Evolutionary conservation across 2,113 vertebrate genomes (phyloP).

Genomic region (Psammodynastes pulverulentus): DNA sequence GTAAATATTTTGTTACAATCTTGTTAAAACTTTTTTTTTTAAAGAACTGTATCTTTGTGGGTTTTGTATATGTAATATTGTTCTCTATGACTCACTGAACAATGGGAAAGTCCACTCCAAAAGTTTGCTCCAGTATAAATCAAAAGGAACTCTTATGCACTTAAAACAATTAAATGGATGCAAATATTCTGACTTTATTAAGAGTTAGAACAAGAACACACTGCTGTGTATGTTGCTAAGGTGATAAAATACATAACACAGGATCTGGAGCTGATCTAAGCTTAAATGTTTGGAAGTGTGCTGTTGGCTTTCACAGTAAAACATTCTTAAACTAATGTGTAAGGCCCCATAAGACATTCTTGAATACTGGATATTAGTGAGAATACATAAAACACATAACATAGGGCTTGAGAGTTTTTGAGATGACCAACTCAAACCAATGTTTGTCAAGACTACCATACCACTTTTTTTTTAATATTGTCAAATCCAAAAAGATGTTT

Average conservation of each 20-base stretch:
- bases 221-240: slow-evolving; percentile 10
- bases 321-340: slow-evolving; percentile 5
- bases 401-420: neutral
- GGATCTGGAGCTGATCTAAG: neutral
- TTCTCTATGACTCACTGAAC: slow-evolving; percentile 7
- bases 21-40: neutral
- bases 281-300: neutral
- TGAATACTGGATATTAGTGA: neutral
- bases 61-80: neutral
- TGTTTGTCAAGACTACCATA: neutral
- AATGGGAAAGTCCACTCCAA: neutral
- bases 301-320: neutral
- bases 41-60: neutral
- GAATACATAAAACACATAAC: neutral
- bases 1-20: neutral
- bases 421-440: neutral
- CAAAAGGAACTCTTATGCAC: neutral
- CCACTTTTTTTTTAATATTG: neutral
- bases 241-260: slow-evolving; percentile 1
- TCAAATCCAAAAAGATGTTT: neutral
- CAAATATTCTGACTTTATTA: neutral
- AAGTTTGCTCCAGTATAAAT: neutral
- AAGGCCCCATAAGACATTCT: neutral
- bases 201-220: neutral
- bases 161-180: neutral